Base-by-base conservation (phyloP, 37 sponge, comb jelly and placozoan species). In the Theonella swinhoei region DNA sequence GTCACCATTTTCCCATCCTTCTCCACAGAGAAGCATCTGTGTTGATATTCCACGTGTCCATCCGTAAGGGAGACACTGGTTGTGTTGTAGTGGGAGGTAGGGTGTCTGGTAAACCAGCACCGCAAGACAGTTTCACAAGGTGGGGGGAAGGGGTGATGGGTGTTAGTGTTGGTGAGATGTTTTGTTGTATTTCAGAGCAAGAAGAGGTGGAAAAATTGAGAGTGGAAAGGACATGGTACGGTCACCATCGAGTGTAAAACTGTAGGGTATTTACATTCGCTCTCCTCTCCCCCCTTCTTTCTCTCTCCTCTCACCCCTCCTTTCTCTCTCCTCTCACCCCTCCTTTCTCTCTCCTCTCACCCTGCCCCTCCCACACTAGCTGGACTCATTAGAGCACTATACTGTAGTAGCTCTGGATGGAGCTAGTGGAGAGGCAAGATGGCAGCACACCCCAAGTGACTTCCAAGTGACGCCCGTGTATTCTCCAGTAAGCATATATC, bases 11-110 rank as follows among this genome's bases (percentile, higher is more conserved):
- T 37, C 40, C 4, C 2, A n/a, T 38, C 11, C 14, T 7, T 47
- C 14, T n/a, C n/a, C n/a, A n/a, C 78, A 93, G 93, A 22, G 93
- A 93, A 39, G 73, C 90, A 2, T 39, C 89, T n/a, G 63, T 93
- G 22, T 31, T 93, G 76, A 72, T 93, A 24, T 61, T 83, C 26
- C 83, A 85, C 9, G 77, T 76, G 4, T 36, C 76, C 37, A 72
- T 93, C 28, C 89, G 85, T 23, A 77, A 81, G 39, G 83, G 82
- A 33, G 93, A 89, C 40, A 28, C 19, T 0, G 93, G 93, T 1
- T 80, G 78, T 59, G 83, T 93, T 60, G 81, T 93, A 1, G 86
- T 93, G 11, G 93, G 93, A 69, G 93, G 93, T 2, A 85, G 93
- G 78, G 72, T 68, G 59, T 9, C 62, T 29, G 36, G 61, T 35